phyloP scores from a whole-genome alignment of 2,113 vertebrate species.

The Brachypodius melanocephalos region DNA sequence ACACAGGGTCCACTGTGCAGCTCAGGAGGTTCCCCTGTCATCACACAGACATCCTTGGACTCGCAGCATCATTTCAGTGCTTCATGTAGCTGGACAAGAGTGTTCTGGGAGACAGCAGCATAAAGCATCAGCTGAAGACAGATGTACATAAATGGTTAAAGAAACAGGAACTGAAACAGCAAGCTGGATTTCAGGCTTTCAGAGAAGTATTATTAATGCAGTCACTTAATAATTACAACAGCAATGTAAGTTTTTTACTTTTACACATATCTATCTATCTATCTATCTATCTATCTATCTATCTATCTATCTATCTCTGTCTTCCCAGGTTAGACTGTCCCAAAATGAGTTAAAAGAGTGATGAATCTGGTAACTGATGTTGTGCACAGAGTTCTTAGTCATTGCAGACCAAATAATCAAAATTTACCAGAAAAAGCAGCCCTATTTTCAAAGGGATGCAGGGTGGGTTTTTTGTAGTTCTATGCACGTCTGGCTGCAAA shows the following conservation, averaged over 20 bases:
- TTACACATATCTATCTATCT: background rate
- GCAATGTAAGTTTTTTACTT: background rate
- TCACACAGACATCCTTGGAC: background rate
- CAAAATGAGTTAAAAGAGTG: background rate
- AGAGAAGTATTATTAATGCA: background rate
- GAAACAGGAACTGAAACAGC: background rate
- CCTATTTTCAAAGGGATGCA: background rate
- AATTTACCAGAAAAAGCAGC: background rate
- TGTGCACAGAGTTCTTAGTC: background rate
- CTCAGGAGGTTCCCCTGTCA: background rate
- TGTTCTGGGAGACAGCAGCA: background rate
- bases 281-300: background rate
- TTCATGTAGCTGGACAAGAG: background rate
- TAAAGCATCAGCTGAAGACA: background rate
- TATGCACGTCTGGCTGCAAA: background rate
- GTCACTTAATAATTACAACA: background rate
- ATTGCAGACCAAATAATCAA: background rate
- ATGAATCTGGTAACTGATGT: background rate
- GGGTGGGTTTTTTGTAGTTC: background rate
- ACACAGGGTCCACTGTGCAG: accelerated
- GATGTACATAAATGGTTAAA: background rate
- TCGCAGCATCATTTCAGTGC: background rate
- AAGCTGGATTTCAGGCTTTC: background rate
- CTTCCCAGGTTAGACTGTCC: background rate
- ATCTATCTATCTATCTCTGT: background rate